Conservation (phyloP, 2,888 invertebrate species). For the Cheilosia variabilis region DNA sequence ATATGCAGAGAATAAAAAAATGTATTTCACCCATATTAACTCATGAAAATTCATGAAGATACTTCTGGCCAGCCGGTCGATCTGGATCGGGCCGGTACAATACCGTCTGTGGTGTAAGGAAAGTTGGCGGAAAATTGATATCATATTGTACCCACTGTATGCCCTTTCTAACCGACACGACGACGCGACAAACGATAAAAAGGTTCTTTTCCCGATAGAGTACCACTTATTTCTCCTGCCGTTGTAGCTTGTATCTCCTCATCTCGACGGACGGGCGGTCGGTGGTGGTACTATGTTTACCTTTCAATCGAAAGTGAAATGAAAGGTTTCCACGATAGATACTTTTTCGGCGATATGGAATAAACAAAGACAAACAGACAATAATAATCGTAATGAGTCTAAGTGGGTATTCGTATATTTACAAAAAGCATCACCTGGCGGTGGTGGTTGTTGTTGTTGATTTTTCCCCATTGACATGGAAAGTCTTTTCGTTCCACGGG, state of each 20-base stretch:
- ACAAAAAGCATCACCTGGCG: constrained; percentile 20
- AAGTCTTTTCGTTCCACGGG: constrained; percentile 29
- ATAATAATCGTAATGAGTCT: constrained; percentile 71
- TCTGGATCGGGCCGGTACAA: constrained; percentile 25
- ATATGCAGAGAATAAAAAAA: constrained; percentile 6
- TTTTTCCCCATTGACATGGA: constrained; percentile 41
- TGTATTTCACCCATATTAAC: constrained; percentile 27
- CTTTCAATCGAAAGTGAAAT: constrained; percentile 75
- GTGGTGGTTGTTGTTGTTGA: constrained; percentile 34
- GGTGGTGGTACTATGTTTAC: constrained; percentile 27
- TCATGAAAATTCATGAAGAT: constrained; percentile 65
- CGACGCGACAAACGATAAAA: neutral
- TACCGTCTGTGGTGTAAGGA: constrained; percentile 20
- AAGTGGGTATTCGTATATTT: constrained; percentile 34
- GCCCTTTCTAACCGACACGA: constrained; percentile 49
- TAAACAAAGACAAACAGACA: constrained; percentile 38
- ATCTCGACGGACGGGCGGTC: neutral
- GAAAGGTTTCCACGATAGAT: constrained; percentile 56
- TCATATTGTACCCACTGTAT: constrained; percentile 67
- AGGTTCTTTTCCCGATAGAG: constrained; percentile 28
- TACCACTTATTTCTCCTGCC: constrained; percentile 33
- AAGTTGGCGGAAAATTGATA: constrained; percentile 52
- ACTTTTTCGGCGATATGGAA: constrained; percentile 59
- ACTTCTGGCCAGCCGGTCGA: constrained; percentile 18
- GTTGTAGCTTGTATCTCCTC: constrained; percentile 1